These are phyloP conservation scores for Lepisosteus oculatus DNA, from an alignment of 2,113 vertebrate species.

Conservation along the genomic window DNA sequence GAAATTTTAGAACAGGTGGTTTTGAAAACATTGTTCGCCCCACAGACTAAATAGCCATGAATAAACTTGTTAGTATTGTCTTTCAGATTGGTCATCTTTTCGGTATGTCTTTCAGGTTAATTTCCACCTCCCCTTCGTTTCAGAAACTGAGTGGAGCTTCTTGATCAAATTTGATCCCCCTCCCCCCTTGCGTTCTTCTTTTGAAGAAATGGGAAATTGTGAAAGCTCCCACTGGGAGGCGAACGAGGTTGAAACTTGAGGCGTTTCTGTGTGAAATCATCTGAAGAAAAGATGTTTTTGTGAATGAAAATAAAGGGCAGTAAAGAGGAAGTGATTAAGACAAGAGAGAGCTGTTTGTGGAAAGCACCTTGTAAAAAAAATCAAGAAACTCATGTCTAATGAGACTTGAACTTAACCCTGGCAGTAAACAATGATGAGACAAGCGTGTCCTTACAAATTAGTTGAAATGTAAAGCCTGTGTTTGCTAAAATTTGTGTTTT, in stretches of 20 bases:
- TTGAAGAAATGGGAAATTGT: conserved; percentile 15
- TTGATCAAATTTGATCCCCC: neutral
- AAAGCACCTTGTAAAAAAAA: neutral
- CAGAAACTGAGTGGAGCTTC: conserved; percentile 7
- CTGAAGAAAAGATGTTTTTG: neutral
- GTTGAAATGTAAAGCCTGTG: too few relatives aligned
- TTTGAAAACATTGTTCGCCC: too few relatives aligned
- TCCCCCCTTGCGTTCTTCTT: neutral
- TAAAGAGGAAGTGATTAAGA: conserved; percentile 29
- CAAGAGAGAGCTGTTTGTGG: neutral
- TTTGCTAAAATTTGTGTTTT: too few relatives aligned
- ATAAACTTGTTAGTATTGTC: too few relatives aligned
- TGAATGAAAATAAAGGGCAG: conserved; percentile 14
- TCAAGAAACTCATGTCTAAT: neutral
- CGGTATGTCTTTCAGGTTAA: too few relatives aligned
- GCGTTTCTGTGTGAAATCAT: neutral
- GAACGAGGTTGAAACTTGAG: too few relatives aligned
- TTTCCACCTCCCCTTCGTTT: neutral
- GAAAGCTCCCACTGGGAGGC: conserved; percentile 15
- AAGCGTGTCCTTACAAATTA: too few relatives aligned
- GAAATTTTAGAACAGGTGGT: too few relatives aligned
- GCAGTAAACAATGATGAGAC: too few relatives aligned
- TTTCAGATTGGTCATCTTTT: too few relatives aligned
- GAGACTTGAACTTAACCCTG: neutral
- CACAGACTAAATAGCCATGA: too few relatives aligned